These are phyloP conservation scores for Amphiura filiformis DNA, from an alignment of 35 echinoderm and acorn worm genomes.

Conservation along the genomic window DNA sequence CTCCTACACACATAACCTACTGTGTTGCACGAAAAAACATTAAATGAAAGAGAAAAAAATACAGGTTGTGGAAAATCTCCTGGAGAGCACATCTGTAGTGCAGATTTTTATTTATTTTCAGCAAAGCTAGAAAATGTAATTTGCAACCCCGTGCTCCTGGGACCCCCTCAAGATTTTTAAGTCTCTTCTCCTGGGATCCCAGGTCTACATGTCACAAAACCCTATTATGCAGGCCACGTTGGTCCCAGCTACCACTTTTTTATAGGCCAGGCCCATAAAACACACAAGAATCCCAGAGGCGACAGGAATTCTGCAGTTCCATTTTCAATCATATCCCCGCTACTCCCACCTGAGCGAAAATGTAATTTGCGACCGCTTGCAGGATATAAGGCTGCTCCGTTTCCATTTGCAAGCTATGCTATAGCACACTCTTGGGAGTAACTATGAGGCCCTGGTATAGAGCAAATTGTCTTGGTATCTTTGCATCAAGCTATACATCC, in stretches of 20 bases:
- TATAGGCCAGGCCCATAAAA: neutral
- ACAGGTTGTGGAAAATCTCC: neutral
- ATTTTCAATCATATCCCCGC: neutral
- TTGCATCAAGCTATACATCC: neutral
- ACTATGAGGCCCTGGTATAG: slow-evolving; percentile 5
- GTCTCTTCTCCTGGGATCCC: neutral
- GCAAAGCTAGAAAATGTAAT: slow-evolving; percentile 7
- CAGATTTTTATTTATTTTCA: neutral
- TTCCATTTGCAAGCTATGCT: neutral
- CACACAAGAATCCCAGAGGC: neutral
- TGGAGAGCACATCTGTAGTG: neutral
- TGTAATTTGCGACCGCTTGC: slow-evolving; percentile 6
- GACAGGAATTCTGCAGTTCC: slow-evolving; percentile 4
- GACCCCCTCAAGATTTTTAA: slow-evolving; percentile 4
- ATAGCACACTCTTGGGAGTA: neutral
- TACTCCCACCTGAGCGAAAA: neutral
- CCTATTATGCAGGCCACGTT: slow-evolving; percentile 3
- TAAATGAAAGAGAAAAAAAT: neutral
- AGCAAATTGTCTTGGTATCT: neutral
- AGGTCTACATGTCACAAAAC: neutral
- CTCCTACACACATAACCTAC: neutral
- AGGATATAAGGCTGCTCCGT: neutral
- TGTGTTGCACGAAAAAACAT: neutral
- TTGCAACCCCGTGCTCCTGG: neutral
- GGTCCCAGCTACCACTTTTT: neutral